Conservation (phyloP, 2,797 vertebrate species). For the Malurus leucopterus region DNA sequence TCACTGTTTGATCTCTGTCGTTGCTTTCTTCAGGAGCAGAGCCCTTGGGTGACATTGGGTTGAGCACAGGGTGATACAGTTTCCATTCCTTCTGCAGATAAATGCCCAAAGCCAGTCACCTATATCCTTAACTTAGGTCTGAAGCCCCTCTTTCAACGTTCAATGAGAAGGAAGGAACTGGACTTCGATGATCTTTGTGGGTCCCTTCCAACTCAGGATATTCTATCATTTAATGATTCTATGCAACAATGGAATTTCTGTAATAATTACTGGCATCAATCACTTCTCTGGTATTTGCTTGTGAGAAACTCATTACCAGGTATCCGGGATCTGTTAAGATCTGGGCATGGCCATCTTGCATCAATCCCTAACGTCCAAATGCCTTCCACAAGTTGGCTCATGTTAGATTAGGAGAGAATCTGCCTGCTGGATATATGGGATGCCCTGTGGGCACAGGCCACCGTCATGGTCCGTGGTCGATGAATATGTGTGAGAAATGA, state of each 20-base stretch:
- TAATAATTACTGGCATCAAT: not conserved
- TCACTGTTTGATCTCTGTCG: not conserved
- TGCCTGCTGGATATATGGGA: not conserved
- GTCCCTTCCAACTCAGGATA: not conserved
- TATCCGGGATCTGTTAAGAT: not conserved
- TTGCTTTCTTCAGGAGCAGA: not conserved
- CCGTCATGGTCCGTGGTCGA: not conserved
- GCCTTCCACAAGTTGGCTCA: not conserved
- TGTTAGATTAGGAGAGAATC: not conserved
- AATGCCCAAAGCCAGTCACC: not conserved
- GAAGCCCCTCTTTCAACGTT: not conserved
- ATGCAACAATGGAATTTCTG: not conserved
- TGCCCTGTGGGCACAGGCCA: not conserved
- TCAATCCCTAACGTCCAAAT: not conserved
- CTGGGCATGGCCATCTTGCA: constrained; percentile 38
- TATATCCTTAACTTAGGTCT: not conserved
- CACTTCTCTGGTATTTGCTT: constrained; percentile 9
- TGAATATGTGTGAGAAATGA: not conserved
- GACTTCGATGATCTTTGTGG: not conserved
- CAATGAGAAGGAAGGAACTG: not conserved
- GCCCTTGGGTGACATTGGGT: not conserved
- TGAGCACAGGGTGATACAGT: not conserved
- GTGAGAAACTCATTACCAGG: not conserved
- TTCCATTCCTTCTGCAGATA: not conserved
- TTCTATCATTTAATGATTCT: not conserved